phyloP scores from a whole-genome alignment of 1,140 invertebrate genomes.

The Psilanteris sp. region DNA sequence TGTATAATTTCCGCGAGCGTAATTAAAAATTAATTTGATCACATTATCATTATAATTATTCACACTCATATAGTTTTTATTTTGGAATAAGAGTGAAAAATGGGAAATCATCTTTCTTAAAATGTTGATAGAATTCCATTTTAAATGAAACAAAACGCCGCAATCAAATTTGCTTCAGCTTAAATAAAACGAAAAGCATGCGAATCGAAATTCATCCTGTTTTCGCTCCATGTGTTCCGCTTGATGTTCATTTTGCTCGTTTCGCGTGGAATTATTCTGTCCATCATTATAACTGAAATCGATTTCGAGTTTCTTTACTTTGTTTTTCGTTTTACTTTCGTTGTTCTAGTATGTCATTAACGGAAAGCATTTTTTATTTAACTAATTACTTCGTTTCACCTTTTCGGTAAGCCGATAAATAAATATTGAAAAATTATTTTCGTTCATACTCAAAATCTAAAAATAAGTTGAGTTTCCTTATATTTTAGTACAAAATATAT shows the following conservation, averaged over 20 bases:
- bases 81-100: not conserved
- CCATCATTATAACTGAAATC: conserved; percentile 9
- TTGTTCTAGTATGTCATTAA: too few relatives aligned
- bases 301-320: conserved; percentile 1
- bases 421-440: too few relatives aligned
- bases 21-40: too few relatives aligned
- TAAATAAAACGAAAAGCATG: conserved; percentile 2
- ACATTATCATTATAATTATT: too few relatives aligned
- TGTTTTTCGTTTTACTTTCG: conserved; percentile 3
- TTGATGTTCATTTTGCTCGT: conserved; percentile 2
- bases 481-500: too few relatives aligned
- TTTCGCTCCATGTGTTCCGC: not conserved
- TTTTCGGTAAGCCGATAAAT: too few relatives aligned
- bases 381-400: too few relatives aligned
- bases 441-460: too few relatives aligned
- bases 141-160: not conserved
- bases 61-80: too few relatives aligned
- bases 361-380: too few relatives aligned
- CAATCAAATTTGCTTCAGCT: conserved; percentile 5
- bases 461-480: too few relatives aligned
- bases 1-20: too few relatives aligned
- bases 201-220: conserved; percentile 3
- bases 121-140: conserved; percentile 1
- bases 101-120: not conserved
- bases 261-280: conserved; percentile 1